Evolutionary conservation across 2,113 vertebrate genomes (phyloP).

Genomic region (Zosterops hypoxanthus): DNA sequence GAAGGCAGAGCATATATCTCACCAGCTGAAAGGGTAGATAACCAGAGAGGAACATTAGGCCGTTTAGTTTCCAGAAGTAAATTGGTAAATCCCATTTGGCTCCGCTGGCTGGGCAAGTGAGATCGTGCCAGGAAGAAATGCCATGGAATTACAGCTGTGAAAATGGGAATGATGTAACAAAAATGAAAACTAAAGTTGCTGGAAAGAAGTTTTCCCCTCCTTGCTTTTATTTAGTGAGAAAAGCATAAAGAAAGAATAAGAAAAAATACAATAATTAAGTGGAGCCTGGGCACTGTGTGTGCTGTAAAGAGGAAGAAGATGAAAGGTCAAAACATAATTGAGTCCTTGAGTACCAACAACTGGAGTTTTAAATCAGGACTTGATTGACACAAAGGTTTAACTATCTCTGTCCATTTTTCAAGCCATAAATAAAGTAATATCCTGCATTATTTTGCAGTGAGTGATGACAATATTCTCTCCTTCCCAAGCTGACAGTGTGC

Average conservation of each 20-base stretch:
- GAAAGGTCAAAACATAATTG: neutral
- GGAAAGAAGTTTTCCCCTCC: neutral
- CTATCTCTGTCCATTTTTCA: neutral
- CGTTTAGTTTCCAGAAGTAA: conserved; percentile 41
- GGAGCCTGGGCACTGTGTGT: neutral
- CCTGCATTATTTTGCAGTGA: neutral
- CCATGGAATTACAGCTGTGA: neutral
- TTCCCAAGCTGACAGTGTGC: neutral
- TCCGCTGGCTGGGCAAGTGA: neutral
- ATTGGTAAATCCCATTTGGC: conserved; percentile 28
- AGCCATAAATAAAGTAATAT: neutral
- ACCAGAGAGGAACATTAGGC: conserved; percentile 6
- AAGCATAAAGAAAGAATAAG: neutral
- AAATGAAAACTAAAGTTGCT: neutral
- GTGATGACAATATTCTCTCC: neutral
- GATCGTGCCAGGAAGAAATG: neutral
- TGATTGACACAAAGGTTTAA: conserved; percentile 23
- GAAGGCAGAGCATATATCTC: conserved; percentile 38
- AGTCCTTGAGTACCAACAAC: neutral
- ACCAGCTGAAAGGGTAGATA: conserved; percentile 56
- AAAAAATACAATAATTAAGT: neutral
- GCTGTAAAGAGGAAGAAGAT: neutral
- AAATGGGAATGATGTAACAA: neutral
- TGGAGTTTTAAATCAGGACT: conserved; percentile 9
- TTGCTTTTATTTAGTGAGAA: neutral